These are phyloP conservation scores for Hermaeophaga mercurialis DNA, from an alignment of 2,888 invertebrate genomes.

Conservation along the genomic window DNA sequence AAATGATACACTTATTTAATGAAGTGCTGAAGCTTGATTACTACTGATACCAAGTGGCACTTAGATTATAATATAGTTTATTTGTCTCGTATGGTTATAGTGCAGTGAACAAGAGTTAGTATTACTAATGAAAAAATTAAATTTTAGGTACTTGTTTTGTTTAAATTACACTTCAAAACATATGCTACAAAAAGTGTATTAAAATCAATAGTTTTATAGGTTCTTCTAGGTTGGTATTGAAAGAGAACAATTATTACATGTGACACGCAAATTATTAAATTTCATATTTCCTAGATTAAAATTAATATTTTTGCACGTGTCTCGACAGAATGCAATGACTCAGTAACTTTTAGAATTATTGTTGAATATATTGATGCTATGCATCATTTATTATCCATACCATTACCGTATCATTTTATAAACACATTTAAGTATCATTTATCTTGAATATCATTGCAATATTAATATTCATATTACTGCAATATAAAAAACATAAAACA, in stretches of 20 bases:
- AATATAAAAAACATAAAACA: too few relatives aligned
- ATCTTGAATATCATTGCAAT: neutral
- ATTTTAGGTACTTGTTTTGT: too few relatives aligned
- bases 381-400: neutral
- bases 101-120: neutral
- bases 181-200: too few relatives aligned
- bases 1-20: too few relatives aligned
- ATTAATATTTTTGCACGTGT: neutral
- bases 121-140: too few relatives aligned
- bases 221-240: too few relatives aligned
- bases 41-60: neutral
- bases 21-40: neutral
- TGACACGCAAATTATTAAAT: neutral
- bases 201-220: too few relatives aligned
- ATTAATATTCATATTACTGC: too few relatives aligned
- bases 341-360: neutral
- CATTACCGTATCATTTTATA: slow-evolving; percentile 1
- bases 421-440: neutral
- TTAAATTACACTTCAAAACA: too few relatives aligned
- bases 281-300: neutral
- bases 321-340: neutral
- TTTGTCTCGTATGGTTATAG: neutral
- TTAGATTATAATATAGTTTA: neutral
- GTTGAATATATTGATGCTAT: neutral
- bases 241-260: too few relatives aligned